phyloP scores from a whole-genome alignment of 2,797 vertebrate genomes.

The Gila robusta region DNA sequence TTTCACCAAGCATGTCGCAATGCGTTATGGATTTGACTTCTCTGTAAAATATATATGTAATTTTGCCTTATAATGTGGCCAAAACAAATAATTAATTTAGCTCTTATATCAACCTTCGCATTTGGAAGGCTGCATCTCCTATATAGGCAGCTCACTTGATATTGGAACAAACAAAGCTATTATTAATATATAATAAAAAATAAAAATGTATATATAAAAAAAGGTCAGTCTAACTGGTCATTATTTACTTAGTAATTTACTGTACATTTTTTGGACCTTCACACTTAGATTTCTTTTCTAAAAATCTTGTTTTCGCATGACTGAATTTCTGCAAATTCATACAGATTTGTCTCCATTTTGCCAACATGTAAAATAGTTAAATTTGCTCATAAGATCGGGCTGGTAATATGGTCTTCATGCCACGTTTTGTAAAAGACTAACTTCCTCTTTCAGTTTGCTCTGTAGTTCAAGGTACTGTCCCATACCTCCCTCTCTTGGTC shows the following conservation, averaged over 20 bases:
- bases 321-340: not conserved
- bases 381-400: not conserved
- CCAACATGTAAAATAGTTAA: not conserved
- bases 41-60: not conserved
- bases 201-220: not conserved
- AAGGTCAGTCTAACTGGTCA: not conserved
- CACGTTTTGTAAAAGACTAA: not conserved
- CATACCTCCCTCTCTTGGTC: slow-evolving; percentile 27
- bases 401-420: not conserved
- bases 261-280: not conserved
- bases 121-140: not conserved
- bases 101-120: not conserved
- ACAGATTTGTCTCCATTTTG: not conserved
- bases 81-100: not conserved
- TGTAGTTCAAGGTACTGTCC: slow-evolving; percentile 54
- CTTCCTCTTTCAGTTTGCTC: slow-evolving; percentile 23
- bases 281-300: not conserved
- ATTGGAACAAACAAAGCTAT: not conserved
- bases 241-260: not conserved
- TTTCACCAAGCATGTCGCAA: not conserved
- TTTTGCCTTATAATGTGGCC: not conserved
- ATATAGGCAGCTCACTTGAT: not conserved
- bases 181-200: not conserved
- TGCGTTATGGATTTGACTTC: not conserved
- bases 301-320: not conserved